phyloP scores from a whole-genome alignment of 2,113 vertebrate genomes.

The Trematocara stigmaticum region DNA sequence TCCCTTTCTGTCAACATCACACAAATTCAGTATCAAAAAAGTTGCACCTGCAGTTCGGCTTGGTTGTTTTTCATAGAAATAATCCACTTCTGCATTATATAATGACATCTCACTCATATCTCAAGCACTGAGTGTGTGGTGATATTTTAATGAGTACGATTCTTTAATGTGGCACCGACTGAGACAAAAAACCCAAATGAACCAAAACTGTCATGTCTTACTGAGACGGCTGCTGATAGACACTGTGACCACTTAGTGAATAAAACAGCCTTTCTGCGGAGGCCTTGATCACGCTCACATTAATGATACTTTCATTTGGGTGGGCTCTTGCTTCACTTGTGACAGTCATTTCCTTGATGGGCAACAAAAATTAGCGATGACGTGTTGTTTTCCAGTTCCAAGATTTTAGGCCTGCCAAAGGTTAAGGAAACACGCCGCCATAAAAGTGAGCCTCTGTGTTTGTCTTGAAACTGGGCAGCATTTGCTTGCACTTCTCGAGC shows the following conservation, averaged over 20 bases:
- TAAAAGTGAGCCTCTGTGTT: slow-evolving; percentile 44
- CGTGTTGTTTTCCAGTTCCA: slow-evolving; percentile 39
- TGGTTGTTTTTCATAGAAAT: neutral
- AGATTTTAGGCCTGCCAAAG: slow-evolving; percentile 38
- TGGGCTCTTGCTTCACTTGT: slow-evolving; percentile 38
- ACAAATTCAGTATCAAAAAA: neutral
- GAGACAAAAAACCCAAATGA: neutral
- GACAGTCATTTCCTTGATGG: slow-evolving; percentile 47
- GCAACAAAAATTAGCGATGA: slow-evolving; percentile 33
- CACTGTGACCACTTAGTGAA: neutral
- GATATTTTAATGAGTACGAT: neutral
- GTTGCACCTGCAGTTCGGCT: neutral
- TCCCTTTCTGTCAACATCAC: neutral
- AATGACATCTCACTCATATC: neutral
- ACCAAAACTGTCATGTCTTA: neutral
- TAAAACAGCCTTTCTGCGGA: neutral
- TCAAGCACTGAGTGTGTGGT: neutral
- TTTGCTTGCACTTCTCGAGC: neutral
- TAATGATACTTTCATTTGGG: slow-evolving; percentile 32
- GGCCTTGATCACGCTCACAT: slow-evolving; percentile 16
- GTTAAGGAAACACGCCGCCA: slow-evolving; percentile 51
- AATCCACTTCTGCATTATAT: neutral
- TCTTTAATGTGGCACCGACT: neutral
- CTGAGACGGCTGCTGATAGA: neutral
- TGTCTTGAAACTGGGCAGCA: slow-evolving; percentile 21